Conservation (phyloP, 1,140 invertebrate species). For the Stenopsyche tienmushanensis region DNA sequence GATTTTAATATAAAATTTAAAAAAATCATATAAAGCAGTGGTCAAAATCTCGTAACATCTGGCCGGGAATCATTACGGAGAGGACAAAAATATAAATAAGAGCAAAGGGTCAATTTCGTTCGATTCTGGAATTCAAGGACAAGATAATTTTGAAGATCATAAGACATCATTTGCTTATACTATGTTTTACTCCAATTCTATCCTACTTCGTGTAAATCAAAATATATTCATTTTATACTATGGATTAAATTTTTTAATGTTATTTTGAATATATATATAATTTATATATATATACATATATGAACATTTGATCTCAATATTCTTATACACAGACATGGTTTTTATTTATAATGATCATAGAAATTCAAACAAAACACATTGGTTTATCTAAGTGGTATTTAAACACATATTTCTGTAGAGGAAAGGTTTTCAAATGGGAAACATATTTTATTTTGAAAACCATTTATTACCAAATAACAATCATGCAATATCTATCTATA, state of each 20-base stretch:
- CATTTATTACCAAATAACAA: conserved; percentile 35
- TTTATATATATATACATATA: conserved; percentile 10
- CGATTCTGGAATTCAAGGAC: conserved; percentile 9
- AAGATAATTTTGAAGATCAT: conserved; percentile 41
- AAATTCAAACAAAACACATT: too few species aligned
- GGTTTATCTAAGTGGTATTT: conserved; percentile 4
- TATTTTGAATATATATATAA: conserved; percentile 12
- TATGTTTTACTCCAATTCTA: conserved; percentile 32
- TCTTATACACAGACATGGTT: too few species aligned
- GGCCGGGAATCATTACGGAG: too few species aligned
- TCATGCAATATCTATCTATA: conserved; percentile 40
- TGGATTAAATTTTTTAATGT: conserved; percentile 10
- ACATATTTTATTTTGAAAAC: conserved; percentile 32
- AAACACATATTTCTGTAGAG: conserved; percentile 2
- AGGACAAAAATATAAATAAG: neutral
- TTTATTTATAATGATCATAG: too few species aligned
- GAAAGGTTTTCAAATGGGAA: conserved; percentile 29
- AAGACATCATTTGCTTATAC: conserved; percentile 41
- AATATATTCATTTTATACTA: conserved; percentile 38
- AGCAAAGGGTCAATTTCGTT: too few species aligned
- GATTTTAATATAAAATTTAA: too few species aligned
- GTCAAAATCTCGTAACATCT: neutral
- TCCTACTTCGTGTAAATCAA: conserved; percentile 38
- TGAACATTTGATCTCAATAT: too few species aligned
- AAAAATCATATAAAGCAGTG: neutral